These are phyloP conservation scores for Columba guinea DNA, from an alignment of 2,797 vertebrate genomes.

Conservation along the genomic window DNA sequence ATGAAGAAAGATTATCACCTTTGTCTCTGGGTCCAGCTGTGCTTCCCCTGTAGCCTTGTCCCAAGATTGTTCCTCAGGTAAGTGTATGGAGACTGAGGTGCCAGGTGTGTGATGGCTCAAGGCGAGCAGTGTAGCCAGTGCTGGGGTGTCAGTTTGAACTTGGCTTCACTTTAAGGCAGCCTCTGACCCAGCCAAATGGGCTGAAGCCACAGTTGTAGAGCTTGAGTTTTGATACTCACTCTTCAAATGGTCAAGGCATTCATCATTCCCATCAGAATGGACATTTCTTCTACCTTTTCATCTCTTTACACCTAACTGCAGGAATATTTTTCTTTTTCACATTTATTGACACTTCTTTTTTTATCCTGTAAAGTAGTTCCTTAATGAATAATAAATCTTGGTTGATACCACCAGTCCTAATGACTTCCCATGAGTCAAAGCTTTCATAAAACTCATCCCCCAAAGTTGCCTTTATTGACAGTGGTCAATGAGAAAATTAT, in stretches of 20 bases:
- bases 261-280: not conserved
- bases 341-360: not conserved
- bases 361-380: not conserved
- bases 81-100: rapidly evolving
- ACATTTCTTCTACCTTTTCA: not conserved
- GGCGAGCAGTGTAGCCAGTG: rapidly evolving
- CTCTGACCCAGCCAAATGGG: not conserved
- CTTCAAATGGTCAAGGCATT: not conserved
- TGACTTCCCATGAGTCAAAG: not conserved
- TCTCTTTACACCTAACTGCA: not conserved
- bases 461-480: not conserved
- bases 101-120: not conserved
- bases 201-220: not conserved
- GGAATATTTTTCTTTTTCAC: not conserved
- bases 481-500: not conserved
- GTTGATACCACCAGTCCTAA: not conserved
- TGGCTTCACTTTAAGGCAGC: rapidly evolving
- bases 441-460: not conserved
- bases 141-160: not conserved
- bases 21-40: not conserved
- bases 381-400: not conserved
- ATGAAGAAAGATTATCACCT: not conserved
- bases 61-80: not conserved
- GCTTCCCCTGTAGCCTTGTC: not conserved
- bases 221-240: not conserved